Evolutionary conservation across 2,888 invertebrate genomes (phyloP).

Genomic region (Chamaedrilus cognettii): DNA sequence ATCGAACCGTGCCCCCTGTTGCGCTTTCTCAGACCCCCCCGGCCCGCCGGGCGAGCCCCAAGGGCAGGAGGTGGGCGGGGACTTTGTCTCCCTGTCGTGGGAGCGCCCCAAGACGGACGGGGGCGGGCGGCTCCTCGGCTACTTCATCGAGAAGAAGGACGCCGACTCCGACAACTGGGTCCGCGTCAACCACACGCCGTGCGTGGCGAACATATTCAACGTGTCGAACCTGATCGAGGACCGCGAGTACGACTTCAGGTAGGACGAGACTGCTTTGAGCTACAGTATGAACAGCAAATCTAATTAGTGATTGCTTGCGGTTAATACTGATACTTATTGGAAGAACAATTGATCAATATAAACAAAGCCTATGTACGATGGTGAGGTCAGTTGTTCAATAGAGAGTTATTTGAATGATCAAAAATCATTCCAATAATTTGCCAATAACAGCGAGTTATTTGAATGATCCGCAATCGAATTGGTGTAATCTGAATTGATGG

Average conservation of each 20-base stretch:
- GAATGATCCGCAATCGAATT: no score
- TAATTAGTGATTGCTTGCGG: no score
- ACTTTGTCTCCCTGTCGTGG: slow-evolving; percentile 98
- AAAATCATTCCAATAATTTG: no score
- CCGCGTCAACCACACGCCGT: slow-evolving; percentile 68
- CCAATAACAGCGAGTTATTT: no score
- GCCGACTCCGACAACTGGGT: slow-evolving; percentile 84
- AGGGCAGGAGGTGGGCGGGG: slow-evolving; percentile 92
- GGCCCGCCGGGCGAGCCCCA: slow-evolving; percentile 91
- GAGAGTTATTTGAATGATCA: no score
- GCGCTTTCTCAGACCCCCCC: slow-evolving; percentile 73
- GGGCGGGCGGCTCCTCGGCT: slow-evolving; percentile 95
- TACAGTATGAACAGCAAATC: no score
- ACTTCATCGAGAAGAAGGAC: slow-evolving; percentile 98
- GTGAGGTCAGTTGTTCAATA: no score
- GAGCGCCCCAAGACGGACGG: slow-evolving; percentile 91
- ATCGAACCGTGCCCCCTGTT: background rate
- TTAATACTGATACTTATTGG: no score
- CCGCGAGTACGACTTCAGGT: slow-evolving; percentile 96
- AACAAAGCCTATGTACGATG: no score
- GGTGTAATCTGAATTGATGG: no score
- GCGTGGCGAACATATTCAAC: slow-evolving; percentile 81
- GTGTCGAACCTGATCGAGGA: slow-evolving; percentile 96
- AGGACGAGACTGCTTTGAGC: no score
- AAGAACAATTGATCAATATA: no score